phyloP scores from a whole-genome alignment of 2,888 invertebrate genomes.

The Kuschelorhynchus macadamiae region DNA sequence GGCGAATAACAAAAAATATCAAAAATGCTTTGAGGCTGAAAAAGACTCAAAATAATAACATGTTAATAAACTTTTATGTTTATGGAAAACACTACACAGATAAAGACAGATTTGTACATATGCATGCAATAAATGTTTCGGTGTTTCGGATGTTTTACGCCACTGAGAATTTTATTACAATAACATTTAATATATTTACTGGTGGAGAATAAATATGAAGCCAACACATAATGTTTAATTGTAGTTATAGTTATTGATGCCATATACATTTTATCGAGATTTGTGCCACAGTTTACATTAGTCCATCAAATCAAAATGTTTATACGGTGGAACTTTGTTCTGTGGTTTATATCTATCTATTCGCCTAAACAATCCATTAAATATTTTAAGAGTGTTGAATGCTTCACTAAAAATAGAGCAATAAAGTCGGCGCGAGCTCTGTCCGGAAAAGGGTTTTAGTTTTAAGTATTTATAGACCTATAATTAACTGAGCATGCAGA shows the following conservation, averaged over 20 bases:
- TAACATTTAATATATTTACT: conserved; percentile 47
- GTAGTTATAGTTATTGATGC: conserved; percentile 42
- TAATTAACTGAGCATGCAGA: background rate
- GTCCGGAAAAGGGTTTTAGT: conserved; percentile 18
- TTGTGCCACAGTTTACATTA: conserved; percentile 34
- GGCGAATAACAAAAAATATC: conserved; percentile 44
- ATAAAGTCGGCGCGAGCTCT: background rate
- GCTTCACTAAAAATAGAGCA: conserved; percentile 16
- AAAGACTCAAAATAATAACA: conserved; percentile 37
- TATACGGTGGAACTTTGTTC: conserved; percentile 33
- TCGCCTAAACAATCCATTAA: conserved; percentile 38
- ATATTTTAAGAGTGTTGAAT: conserved; percentile 25
- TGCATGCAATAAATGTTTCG: conserved; percentile 36
- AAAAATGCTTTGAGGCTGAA: conserved; percentile 30
- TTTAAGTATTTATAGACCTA: conserved; percentile 10
- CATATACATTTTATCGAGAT: conserved; percentile 37
- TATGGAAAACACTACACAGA: conserved; percentile 41
- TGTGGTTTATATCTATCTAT: conserved; percentile 28
- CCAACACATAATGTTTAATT: conserved; percentile 34
- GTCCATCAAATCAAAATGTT: conserved; percentile 18
- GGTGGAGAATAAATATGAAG: conserved; percentile 36
- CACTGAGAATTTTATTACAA: conserved; percentile 45
- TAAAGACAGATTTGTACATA: conserved; percentile 47
- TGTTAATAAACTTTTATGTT: conserved; percentile 49
- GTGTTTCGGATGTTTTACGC: conserved; percentile 22